phyloP scores from a whole-genome alignment of 2,888 invertebrate genomes.

The Cheilosia impressa region DNA sequence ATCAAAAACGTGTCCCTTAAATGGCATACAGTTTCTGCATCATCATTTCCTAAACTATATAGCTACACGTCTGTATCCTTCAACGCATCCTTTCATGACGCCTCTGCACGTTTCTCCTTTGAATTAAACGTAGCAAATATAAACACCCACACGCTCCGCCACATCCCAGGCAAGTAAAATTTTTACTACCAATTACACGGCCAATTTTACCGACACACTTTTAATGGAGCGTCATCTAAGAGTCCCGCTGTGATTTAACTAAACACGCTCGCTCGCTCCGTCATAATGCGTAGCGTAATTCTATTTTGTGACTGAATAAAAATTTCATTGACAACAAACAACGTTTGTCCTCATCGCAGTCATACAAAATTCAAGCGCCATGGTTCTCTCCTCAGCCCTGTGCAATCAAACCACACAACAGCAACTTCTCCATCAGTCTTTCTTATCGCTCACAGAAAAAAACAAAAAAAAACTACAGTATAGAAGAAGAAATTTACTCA shows the following conservation, averaged over 20 bases:
- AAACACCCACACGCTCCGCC: slow-evolving; percentile 15
- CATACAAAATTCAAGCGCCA: slow-evolving; percentile 40
- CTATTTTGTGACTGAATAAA: slow-evolving; percentile 65
- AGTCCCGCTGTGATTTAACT: slow-evolving; percentile 56
- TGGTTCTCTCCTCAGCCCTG: slow-evolving; percentile 1
- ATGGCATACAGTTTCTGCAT: not conserved
- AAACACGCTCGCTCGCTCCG: slow-evolving; percentile 26
- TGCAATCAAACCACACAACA: slow-evolving; percentile 39
- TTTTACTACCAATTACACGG: slow-evolving; percentile 72
- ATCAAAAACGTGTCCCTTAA: not conserved
- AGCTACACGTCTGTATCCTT: not conserved
- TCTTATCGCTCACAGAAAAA: slow-evolving; percentile 31
- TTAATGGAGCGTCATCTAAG: slow-evolving; percentile 54
- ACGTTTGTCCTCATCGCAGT: not conserved
- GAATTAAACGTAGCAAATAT: slow-evolving; percentile 8
- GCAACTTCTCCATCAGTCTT: slow-evolving; percentile 46
- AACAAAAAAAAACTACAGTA: not conserved
- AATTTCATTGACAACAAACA: slow-evolving; percentile 46
- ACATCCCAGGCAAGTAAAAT: slow-evolving; percentile 31
- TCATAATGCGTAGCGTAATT: slow-evolving; percentile 60
- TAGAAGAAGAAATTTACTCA: not conserved
- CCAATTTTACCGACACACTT: slow-evolving; percentile 60
- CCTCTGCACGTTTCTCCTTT: not conserved
- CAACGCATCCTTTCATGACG: not conserved
- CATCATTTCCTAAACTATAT: slow-evolving; percentile 16